Evolutionary conservation across 2,888 invertebrate genomes (phyloP).

Genomic region (Melinaea menophilus): DNA sequence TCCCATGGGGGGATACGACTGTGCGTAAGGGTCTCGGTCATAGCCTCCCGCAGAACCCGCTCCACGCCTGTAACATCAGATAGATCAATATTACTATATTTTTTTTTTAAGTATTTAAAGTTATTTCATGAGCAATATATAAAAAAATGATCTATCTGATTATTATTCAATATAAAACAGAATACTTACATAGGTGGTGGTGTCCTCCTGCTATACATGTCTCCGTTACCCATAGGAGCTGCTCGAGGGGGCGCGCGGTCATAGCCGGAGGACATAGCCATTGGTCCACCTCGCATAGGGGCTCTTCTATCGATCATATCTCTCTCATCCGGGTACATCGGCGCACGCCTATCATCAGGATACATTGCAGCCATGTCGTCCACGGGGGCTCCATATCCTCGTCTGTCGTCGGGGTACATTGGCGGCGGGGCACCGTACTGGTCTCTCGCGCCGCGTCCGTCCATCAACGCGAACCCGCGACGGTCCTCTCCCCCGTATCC

Average conservation of each 20-base stretch:
- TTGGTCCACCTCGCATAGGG: constrained; percentile 47
- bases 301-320: constrained; percentile 62
- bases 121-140: too few relatives aligned
- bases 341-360: constrained; percentile 53
- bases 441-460: constrained; percentile 54
- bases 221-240: constrained; percentile 61
- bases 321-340: constrained; percentile 61
- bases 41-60: constrained; percentile 64
- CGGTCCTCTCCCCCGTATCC: constrained; percentile 69
- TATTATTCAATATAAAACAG: neutral
- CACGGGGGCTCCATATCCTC: constrained; percentile 40
- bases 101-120: too few relatives aligned
- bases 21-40: constrained; percentile 69
- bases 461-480: constrained; percentile 67
- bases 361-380: constrained; percentile 44
- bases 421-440: constrained; percentile 58
- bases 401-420: constrained; percentile 51
- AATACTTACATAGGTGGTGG: constrained; percentile 57
- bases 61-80: constrained; percentile 55
- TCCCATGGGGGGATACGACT: constrained; percentile 72
- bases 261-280: constrained; percentile 49
- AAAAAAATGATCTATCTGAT: too few relatives aligned
- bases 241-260: constrained; percentile 56
- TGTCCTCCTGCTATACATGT: constrained; percentile 73
- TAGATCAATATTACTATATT: too few relatives aligned